Evolutionary conservation across 2,113 vertebrate species (phyloP).

Genomic region (Nansenia antarctica): DNA sequence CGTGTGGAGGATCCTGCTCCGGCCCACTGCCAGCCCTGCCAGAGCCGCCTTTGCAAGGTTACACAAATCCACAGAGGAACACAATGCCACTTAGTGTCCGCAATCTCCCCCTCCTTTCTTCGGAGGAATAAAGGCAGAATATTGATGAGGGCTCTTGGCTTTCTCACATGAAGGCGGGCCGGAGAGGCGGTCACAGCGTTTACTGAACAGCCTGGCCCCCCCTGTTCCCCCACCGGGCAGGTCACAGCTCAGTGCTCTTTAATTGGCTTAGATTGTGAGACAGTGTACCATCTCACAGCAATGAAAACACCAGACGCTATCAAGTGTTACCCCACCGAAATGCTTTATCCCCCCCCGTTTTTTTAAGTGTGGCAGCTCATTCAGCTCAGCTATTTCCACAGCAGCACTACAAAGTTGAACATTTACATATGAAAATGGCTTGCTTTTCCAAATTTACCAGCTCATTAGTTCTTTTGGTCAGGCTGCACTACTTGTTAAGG

Average conservation of each 20-base stretch:
- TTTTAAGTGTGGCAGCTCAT: slow-evolving; percentile 55
- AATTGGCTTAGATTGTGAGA: slow-evolving; percentile 80
- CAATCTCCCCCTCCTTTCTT: slow-evolving; percentile 54
- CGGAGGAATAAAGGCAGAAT: slow-evolving; percentile 65
- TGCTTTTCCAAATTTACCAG: slow-evolving; percentile 76
- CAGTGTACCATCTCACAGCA: slow-evolving; percentile 67
- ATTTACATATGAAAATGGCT: slow-evolving; percentile 80
- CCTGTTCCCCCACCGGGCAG: slow-evolving; percentile 47
- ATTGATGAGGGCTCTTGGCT: slow-evolving; percentile 72
- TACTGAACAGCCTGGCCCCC: slow-evolving; percentile 60
- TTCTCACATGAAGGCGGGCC: slow-evolving; percentile 52
- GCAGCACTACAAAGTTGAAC: slow-evolving; percentile 57
- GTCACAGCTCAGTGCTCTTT: slow-evolving; percentile 73
- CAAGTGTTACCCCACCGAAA: slow-evolving; percentile 62
- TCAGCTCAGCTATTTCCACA: slow-evolving; percentile 56
- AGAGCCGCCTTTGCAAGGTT: slow-evolving; percentile 72
- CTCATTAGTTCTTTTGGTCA: slow-evolving; percentile 76
- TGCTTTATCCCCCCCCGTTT: slow-evolving; percentile 41
- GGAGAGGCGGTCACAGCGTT: slow-evolving; percentile 63
- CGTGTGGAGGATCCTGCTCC: slow-evolving; percentile 79
- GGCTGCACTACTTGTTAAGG: slow-evolving; percentile 61
- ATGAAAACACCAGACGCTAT: slow-evolving; percentile 67
- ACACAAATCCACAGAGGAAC: slow-evolving; percentile 67
- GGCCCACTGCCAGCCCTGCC: slow-evolving; percentile 75
- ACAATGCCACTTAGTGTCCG: slow-evolving; percentile 68